Base-by-base conservation (phyloP, 1,140 invertebrate genomes). In the Tetragnatha versicolor region DNA sequence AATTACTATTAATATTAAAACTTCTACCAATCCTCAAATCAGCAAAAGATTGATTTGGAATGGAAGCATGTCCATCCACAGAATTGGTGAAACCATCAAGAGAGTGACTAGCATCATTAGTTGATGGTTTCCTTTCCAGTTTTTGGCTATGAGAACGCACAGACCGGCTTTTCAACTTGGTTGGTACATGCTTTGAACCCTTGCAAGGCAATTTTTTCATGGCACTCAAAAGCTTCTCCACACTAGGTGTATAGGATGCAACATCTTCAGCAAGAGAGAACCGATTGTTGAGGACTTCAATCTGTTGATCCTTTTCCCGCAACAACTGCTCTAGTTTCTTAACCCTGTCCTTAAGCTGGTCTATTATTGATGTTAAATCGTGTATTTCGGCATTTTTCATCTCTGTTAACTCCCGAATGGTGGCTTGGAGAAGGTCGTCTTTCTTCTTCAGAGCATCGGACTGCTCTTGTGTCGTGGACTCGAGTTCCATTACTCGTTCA, bases 1-100 rank as follows among this genome's bases (percentile, higher is more conserved):
- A 82, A 60, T 82, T 82, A 35, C 81, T 82, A 58, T 81, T 82
- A n/a, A 82, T 82, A 35, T 80, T 82, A 51, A 82, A 82, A 72
- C 82, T 82, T 22, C 81, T 70, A n/a, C 80, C 81, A 27, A 82
- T 82, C 55, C 78, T 81, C 39, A 82, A 33, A 68, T 82, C 81
- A 22, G 79, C 42, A 73, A 47, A 58, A 22, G 68, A 70, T n/a
- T 77, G 70, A 10, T 68, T 78, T 17, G 68, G 58, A 14, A 68
- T 3, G 10, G 53, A 35, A 45, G 25, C n/a, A 35, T 79, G 69
- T 29, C 63, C 76, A 60, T 76, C 80, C 20, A 69, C 29, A 51
- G 63, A 49, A 47, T 73, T 79, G n/a, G 42, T 22, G 3, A 37
- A 20, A 4, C 51, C 55, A 49, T 63, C 51, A 39, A 66, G 51